Conservation (phyloP, 2,797 vertebrate genomes). For the Peromyscus aztecus region DNA sequence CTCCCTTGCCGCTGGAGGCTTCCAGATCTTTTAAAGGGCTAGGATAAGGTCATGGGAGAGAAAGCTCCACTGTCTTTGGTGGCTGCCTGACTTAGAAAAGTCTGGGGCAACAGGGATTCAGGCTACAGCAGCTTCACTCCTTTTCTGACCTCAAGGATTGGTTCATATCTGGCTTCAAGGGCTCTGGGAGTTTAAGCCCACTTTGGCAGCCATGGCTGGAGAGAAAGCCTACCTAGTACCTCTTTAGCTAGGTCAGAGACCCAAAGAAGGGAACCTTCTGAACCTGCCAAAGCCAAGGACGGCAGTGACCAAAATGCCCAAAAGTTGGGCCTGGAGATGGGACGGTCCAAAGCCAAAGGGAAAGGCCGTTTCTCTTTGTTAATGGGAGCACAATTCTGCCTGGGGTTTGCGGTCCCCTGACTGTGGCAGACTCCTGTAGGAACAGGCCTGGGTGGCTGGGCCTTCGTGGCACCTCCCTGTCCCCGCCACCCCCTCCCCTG, state of each 20-base stretch:
- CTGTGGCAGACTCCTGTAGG: slow-evolving; percentile 24
- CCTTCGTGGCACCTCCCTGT: slow-evolving; percentile 74
- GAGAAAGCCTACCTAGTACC: background rate
- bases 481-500: slow-evolving; percentile 74
- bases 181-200: background rate
- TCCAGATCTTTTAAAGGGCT: background rate
- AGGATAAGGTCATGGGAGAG: background rate
- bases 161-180: background rate
- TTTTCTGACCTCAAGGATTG: background rate
- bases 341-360: background rate
- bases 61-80: background rate
- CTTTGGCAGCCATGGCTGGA: background rate
- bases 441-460: slow-evolving; percentile 80
- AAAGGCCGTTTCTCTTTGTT: slow-evolving; percentile 58
- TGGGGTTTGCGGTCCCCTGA: slow-evolving; percentile 49
- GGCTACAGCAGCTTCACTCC: background rate
- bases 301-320: background rate
- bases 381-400: slow-evolving; percentile 61
- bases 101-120: background rate
- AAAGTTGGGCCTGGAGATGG: background rate
- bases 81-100: background rate
- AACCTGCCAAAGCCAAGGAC: slow-evolving; percentile 41
- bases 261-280: background rate
- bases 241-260: slow-evolving; percentile 6
- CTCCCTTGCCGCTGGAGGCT: background rate